Percentiles rank a stretch among this genome's conserved stretches.
These are phyloP conservation scores for Teleopsis dalmanni DNA, from an alignment of 1,140 invertebrate species.

Conservation along the genomic window DNA sequence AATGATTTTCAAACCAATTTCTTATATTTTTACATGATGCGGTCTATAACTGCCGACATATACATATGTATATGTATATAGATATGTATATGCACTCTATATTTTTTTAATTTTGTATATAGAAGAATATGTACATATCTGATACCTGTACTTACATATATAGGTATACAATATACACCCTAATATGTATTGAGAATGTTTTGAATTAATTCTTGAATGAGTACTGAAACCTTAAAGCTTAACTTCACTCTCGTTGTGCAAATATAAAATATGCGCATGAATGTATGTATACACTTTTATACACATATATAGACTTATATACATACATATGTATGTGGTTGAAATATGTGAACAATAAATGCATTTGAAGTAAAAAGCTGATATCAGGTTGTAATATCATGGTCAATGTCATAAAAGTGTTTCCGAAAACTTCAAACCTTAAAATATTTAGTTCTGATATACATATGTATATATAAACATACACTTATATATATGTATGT, in stretches of 20 bases:
- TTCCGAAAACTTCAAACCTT: too few species aligned
- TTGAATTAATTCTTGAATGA: not conserved
- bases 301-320: not conserved
- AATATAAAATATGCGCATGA: not conserved
- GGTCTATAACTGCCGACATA: not conserved
- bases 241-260: too few species aligned
- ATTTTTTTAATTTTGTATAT: too few species aligned
- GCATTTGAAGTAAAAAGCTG: too few species aligned
- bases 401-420: too few species aligned
- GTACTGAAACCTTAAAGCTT: too few species aligned
- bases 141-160: not conserved
- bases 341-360: not conserved
- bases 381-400: too few species aligned
- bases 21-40: not conserved
- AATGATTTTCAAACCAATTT: not conserved
- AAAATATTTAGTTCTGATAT: too few species aligned
- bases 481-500: too few species aligned
- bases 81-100: not conserved
- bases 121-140: too few species aligned
- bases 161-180: not conserved
- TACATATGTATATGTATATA: not conserved
- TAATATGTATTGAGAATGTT: not conserved
- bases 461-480: too few species aligned
- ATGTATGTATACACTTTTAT: not conserved
- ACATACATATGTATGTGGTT: not conserved